These are phyloP conservation scores for Pristis pectinata DNA, from an alignment of 2,797 vertebrate genomes.

Conservation along the genomic window DNA sequence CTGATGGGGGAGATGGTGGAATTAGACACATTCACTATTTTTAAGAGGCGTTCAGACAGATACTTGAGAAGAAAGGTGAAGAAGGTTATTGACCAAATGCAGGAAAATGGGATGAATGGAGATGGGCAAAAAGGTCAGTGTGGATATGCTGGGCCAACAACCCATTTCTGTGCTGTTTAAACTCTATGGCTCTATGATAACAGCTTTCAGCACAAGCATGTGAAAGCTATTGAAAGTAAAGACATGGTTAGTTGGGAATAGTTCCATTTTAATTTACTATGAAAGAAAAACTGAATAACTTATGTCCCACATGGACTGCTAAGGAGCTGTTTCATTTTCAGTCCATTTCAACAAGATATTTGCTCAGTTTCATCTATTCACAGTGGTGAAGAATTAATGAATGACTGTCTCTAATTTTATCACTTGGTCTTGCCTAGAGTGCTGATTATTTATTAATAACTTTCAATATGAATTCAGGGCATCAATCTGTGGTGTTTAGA, in stretches of 20 bases:
- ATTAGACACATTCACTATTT: too few species aligned
- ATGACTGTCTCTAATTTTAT: not conserved
- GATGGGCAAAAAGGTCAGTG: too few species aligned
- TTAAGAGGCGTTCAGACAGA: too few species aligned
- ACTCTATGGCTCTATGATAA: too few species aligned
- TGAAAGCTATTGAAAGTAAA: not conserved
- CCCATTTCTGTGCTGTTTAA: too few species aligned
- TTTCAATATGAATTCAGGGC: not conserved
- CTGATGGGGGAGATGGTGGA: too few species aligned
- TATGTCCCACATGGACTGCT: not conserved
- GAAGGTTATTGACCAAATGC: too few species aligned
- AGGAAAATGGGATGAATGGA: too few species aligned
- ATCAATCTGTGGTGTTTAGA: not conserved
- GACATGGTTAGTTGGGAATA: not conserved
- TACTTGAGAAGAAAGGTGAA: too few species aligned
- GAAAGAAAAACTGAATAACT: not conserved
- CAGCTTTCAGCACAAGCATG: too few species aligned
- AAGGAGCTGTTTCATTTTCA: not conserved
- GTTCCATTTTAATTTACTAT: not conserved
- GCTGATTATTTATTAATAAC: not conserved
- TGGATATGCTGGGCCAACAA: too few species aligned
- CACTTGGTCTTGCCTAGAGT: not conserved
- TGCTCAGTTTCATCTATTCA: not conserved
- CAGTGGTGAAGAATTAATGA: not conserved
- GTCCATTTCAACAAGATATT: not conserved